Evolutionary conservation across 2,888 invertebrate genomes (phyloP).

Genomic region (Aspidiotus destructor): DNA sequence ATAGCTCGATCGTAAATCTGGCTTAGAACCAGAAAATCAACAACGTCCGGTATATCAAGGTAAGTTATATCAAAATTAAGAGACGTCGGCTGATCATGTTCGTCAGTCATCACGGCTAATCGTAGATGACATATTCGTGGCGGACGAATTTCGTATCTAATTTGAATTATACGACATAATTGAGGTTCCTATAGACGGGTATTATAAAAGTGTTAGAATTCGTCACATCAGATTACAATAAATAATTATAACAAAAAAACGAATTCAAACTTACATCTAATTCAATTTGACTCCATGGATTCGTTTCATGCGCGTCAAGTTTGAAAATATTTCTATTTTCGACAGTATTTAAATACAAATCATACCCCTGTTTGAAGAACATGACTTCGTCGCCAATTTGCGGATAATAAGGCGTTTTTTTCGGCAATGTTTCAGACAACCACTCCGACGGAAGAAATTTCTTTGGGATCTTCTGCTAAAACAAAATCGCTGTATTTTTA

Average conservation of each 20-base stretch:
- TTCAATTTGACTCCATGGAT: constrained; percentile 67
- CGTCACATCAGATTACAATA: background rate
- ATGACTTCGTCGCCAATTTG: constrained; percentile 92
- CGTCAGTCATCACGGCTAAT: constrained; percentile 62
- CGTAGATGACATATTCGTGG: constrained; percentile 82
- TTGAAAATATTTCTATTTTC: constrained; percentile 72
- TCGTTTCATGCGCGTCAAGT: constrained; percentile 55
- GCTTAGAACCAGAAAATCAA: constrained; percentile 86
- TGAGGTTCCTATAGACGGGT: constrained; percentile 62
- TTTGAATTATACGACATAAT: constrained; percentile 72
- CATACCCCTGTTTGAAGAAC: constrained; percentile 74
- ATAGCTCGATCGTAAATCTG: constrained; percentile 80
- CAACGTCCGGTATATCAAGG: constrained; percentile 94
- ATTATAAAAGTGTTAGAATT: constrained; percentile 22
- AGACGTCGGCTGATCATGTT: constrained; percentile 54
- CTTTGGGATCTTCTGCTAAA: constrained; percentile 55
- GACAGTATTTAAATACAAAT: constrained; percentile 80
- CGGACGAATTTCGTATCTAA: constrained; percentile 86
- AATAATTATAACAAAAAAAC: too few species aligned
- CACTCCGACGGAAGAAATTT: constrained; percentile 79
- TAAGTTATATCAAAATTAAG: constrained; percentile 72
- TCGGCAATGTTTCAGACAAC: constrained; percentile 81
- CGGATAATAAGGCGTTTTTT: constrained; percentile 92
- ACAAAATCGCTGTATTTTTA: background rate
- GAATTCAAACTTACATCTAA: constrained; percentile 51